Base-by-base conservation (phyloP, 2,797 vertebrate genomes). In the Apogon talboti region DNA sequence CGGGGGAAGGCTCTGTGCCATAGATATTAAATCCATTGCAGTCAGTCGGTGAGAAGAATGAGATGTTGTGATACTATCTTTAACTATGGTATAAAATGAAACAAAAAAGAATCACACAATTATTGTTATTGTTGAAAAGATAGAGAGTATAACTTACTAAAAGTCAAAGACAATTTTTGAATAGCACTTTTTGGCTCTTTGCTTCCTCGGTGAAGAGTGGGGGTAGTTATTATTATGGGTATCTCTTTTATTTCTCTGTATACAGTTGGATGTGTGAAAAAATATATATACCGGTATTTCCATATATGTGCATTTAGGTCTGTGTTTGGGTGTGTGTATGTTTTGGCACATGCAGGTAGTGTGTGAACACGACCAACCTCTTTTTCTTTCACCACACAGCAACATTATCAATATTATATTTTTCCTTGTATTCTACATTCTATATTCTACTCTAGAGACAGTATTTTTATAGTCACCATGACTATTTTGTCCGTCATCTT, bases 161-260 rank as follows among this genome's bases (percentile, higher is more conserved):
- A 91, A 88, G 87, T 88, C 78, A 87, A 90, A 89, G 85, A 90
- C 81, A 81, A 89, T 75, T 90, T 90, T 91, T 91, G 77, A 90
- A 92, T 93, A 93, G 93, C 93, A 94, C 93, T 94, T 94, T 93
- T 91, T 89, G 89, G 83, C 89, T 93, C 92, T 93, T 91, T 90
- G 90, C 92, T 90, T 91, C 84, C 85, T 87, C 45, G 74, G 87
- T 86, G 83, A 92, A 92, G 91, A 92, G 90, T 75, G 76, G 90
- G 90, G 90, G 78, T 90, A 89, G 87, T 89, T 87, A 82, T 87
- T 77, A 86, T 87, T 75, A 84, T 88, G 90, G 89, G 87, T 90
- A 90, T 92, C 88, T 86, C 85, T 91, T 90, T 91, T 91, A 89
- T 91, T 92, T 91, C 88, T 93, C 88, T 92, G 92, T 94, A 92